Evolutionary conservation across 2,797 vertebrate species (phyloP), one percentile per base, ranked within the genome.

Genomic region (Onychomys torridus): DNA sequence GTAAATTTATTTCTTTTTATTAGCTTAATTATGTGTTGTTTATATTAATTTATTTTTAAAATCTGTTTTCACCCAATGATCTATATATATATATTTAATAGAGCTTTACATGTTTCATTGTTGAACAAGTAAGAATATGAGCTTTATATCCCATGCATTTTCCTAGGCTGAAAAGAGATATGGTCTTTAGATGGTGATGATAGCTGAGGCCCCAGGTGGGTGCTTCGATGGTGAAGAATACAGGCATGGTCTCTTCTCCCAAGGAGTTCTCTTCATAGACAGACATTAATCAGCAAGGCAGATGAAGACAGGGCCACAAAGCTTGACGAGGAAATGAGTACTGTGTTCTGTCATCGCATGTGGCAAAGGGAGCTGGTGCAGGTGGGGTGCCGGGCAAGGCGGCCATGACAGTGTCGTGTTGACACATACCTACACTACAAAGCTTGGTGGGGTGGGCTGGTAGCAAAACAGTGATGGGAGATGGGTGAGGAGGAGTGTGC

Each of bases 71-170:
- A 34, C 13, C 19, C 59, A 73, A 13, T 23, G 7, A 75, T 69
- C 65, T 90, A 59, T n/a, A n/a, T n/a, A n/a, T n/a, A n/a, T 6
- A 37, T 89, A 83, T 93, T 93, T 84, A 69, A 77, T 89, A 96
- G 63, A 89, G 89, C n/a, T 89, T 94, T 63, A 67, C 32, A n/a
- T 67, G 3, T 85, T 81, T 79, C 57, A 0, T 77, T 91, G 77
- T 34, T 75, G 61, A 94, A 77, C 23, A 96, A 89, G 34, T 82
- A 81, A 57, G 27, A 69, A 65, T 91, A 71, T 96, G 76, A 83
- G 27, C 90, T 82, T 94, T 78, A 59, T 29, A 52, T 78, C 89
- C 32, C 21, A 0, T 49, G 23, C 71, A 57, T 95, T 55, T 92
- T 90, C 77, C 77, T 89, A 75, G 43, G 32, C 29, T 59, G 23